Evolutionary conservation across 2,888 invertebrate genomes (phyloP).

Genomic region (Taenaris catops): DNA sequence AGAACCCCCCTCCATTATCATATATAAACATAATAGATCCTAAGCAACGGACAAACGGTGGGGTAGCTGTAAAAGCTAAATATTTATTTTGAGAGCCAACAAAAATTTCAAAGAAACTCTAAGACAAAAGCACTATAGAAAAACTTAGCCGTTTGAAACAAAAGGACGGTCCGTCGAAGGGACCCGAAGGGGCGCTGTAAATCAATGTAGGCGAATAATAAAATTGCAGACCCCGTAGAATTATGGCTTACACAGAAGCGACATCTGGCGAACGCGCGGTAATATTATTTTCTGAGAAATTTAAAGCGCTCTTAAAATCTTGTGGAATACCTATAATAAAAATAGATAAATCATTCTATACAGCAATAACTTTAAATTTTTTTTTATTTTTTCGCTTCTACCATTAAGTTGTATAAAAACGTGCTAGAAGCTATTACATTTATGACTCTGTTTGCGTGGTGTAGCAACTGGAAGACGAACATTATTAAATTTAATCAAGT

Average conservation of each 20-base stretch:
- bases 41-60: conserved; percentile 39
- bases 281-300: conserved; percentile 5
- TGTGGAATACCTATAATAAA: background rate
- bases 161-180: conserved; percentile 62
- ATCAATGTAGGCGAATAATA: conserved; percentile 55
- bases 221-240: conserved; percentile 31
- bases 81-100: conserved; percentile 59
- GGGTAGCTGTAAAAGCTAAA: conserved; percentile 53
- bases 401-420: too few relatives aligned
- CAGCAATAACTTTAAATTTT: background rate
- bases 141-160: conserved; percentile 56
- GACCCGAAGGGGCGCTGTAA: conserved; percentile 43
- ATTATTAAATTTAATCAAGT: too few relatives aligned
- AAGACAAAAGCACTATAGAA: conserved; percentile 64
- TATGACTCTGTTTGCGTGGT: too few relatives aligned
- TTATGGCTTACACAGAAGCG: conserved; percentile 20
- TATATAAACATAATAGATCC: conserved; percentile 27
- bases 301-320: background rate
- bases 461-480: too few relatives aligned
- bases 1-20: conserved; percentile 16
- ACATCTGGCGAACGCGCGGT: conserved; percentile 21
- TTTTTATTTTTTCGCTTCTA: background rate
- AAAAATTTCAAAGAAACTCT: conserved; percentile 49
- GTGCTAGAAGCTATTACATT: too few relatives aligned
- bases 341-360: background rate